Evolutionary conservation across 2,888 invertebrate genomes (phyloP).

Genomic region (Tuta absoluta): DNA sequence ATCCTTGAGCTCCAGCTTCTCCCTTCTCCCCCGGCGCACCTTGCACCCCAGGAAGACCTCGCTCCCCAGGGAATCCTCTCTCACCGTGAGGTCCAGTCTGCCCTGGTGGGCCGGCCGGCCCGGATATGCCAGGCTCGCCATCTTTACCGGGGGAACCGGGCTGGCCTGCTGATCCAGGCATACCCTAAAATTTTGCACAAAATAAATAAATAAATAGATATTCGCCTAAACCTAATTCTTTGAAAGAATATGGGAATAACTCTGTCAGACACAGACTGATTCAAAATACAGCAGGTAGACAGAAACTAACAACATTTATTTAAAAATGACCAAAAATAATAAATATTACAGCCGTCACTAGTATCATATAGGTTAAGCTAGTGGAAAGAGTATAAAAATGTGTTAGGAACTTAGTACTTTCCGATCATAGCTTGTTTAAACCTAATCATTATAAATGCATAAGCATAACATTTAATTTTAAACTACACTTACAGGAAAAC

Average conservation of each 20-base stretch:
- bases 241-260: too few species aligned
- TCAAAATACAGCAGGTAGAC: too few species aligned
- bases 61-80: constrained; percentile 87
- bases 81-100: constrained; percentile 83
- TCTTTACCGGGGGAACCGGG: constrained; percentile 90
- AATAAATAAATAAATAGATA: neutral
- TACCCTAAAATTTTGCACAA: constrained; percentile 71
- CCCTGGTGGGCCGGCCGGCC: constrained; percentile 83
- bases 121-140: constrained; percentile 87
- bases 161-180: constrained; percentile 87
- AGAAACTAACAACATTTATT: too few species aligned
- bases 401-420: too few species aligned
- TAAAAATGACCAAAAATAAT: too few species aligned
- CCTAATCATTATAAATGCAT: neutral
- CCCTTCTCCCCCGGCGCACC: constrained; percentile 85
- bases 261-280: neutral
- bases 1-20: constrained; percentile 84
- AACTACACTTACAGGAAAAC: constrained; percentile 85
- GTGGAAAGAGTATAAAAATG: too few species aligned
- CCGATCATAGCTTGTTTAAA: too few species aligned
- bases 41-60: constrained; percentile 85
- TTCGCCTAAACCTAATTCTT: too few species aligned
- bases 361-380: too few species aligned
- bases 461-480: neutral
- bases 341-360: too few species aligned